Evolutionary conservation across 2,797 vertebrate species (phyloP).

Genomic region (Hyperoplus immaculatus): DNA sequence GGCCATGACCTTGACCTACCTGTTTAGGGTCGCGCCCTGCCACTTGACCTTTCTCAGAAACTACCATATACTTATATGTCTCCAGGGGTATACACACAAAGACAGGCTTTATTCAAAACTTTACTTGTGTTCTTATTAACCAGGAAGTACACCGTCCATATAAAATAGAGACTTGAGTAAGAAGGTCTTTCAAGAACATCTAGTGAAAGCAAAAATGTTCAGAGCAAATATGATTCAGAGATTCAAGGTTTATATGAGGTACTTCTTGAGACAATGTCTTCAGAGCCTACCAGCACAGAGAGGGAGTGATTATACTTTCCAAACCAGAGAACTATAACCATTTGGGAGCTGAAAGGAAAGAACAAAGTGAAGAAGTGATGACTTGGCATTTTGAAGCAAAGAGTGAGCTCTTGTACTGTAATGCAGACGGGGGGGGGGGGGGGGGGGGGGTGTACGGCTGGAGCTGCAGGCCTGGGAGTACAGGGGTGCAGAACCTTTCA

Average conservation of each 20-base stretch:
- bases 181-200: constrained; percentile 3
- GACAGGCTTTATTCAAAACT: background rate
- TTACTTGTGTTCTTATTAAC: background rate
- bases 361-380: constrained; percentile 56
- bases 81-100: constrained; percentile 34
- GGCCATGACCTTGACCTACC: constrained; percentile 73
- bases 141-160: no score
- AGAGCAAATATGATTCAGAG: constrained; percentile 21
- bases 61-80: constrained; percentile 56
- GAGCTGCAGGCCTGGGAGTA: constrained; percentile 37
- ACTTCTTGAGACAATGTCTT: constrained; percentile 12
- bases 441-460: background rate
- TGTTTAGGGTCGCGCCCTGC: constrained; percentile 58
- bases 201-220: background rate
- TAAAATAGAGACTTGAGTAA: background rate
- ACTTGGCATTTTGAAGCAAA: constrained; percentile 41
- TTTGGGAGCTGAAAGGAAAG: constrained; percentile 16
- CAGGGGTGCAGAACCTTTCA: constrained; percentile 36
- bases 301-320: constrained; percentile 42
- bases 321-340: constrained; percentile 17
- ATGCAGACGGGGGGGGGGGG: background rate
- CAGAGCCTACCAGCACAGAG: constrained; percentile 20
- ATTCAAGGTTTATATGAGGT: constrained; percentile 10
- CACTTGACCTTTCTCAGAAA: constrained; percentile 67
- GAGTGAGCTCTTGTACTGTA: background rate